Conservation (phyloP, 1,140 invertebrate species). For the Andrena cerasifolii region DNA sequence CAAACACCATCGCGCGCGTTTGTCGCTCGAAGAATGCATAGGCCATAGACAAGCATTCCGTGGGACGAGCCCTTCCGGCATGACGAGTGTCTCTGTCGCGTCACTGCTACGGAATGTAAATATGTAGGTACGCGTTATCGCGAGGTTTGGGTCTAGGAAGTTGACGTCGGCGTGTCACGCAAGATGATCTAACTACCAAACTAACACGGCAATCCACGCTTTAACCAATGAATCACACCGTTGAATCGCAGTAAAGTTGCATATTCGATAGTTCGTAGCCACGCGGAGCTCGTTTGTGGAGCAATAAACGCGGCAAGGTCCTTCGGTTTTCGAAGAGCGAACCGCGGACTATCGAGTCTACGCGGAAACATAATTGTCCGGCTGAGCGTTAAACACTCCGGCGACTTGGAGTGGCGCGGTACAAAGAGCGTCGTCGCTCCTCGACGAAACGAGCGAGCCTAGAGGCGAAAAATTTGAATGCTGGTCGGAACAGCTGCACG, state of each 20-base stretch:
- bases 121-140: slow-evolving; percentile 57
- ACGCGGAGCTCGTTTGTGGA: too few species aligned
- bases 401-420: neutral
- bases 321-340: too few species aligned
- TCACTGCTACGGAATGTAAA: slow-evolving; percentile 49
- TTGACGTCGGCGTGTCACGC: slow-evolving; percentile 13
- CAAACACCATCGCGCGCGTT: neutral
- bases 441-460: neutral
- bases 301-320: too few species aligned
- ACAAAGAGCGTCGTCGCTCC: neutral
- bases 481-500: slow-evolving; percentile 28
- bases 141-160: slow-evolving; percentile 5
- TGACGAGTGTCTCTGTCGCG: neutral
- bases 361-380: slow-evolving; percentile 11
- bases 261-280: too few species aligned
- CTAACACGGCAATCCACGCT: too few species aligned
- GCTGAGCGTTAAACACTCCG: neutral
- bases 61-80: slow-evolving; percentile 14
- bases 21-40: neutral
- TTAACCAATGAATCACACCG: too few species aligned
- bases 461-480: slow-evolving; percentile 36
- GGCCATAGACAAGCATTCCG: slow-evolving; percentile 4
- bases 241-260: too few species aligned
- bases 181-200: slow-evolving; percentile 10
- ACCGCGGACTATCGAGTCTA: too few species aligned